These are phyloP conservation scores for Carposina sasakii DNA, from an alignment of 1,140 invertebrate species.

Conservation along the genomic window DNA sequence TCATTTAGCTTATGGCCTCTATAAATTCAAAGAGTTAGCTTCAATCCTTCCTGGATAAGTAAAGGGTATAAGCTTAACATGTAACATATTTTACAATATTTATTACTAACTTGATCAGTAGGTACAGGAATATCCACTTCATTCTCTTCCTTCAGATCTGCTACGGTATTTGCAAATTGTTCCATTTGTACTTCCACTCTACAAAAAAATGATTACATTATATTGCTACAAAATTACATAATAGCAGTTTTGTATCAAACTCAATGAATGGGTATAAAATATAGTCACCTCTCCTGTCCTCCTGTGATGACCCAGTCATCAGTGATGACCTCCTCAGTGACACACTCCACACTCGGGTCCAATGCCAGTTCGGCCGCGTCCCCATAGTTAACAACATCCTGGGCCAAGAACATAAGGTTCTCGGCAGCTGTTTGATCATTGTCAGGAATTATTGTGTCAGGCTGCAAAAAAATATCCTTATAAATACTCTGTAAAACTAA, in stretches of 20 bases:
- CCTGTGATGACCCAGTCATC: slow-evolving; percentile 83
- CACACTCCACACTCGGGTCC: slow-evolving; percentile 76
- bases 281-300: slow-evolving; percentile 78
- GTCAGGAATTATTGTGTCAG: slow-evolving; percentile 61
- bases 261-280: no score
- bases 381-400: slow-evolving; percentile 69
- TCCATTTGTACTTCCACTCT: slow-evolving; percentile 80
- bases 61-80: neutral
- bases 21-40: no score
- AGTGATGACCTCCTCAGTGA: slow-evolving; percentile 84
- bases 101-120: slow-evolving; percentile 77
- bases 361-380: slow-evolving; percentile 62
- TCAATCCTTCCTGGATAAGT: no score
- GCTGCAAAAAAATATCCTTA: slow-evolving; percentile 33
- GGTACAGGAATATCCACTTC: slow-evolving; percentile 84
- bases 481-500: no score
- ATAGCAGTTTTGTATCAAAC: slow-evolving; percentile 1
- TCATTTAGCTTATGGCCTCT: no score
- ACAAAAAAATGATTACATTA: slow-evolving; percentile 25
- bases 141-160: slow-evolving; percentile 77
- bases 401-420: slow-evolving; percentile 75
- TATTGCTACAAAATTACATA: neutral
- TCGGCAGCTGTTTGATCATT: slow-evolving; percentile 76
- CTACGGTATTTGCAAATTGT: slow-evolving; percentile 69
- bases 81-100: slow-evolving; percentile 7